Base-by-base conservation (phyloP, 2,113 vertebrate genomes). In the Emydura subglobosa region DNA sequence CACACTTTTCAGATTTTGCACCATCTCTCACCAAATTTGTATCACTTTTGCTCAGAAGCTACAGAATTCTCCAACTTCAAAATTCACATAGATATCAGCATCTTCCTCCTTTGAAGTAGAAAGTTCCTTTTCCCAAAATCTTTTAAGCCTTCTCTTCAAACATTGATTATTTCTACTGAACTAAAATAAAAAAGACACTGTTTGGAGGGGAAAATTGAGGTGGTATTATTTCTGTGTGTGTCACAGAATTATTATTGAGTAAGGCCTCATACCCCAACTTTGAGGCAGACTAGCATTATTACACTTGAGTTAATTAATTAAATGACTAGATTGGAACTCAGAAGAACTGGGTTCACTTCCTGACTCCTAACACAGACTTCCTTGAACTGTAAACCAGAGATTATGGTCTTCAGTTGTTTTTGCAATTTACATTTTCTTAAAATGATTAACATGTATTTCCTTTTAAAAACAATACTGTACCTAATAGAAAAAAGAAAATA, bases 351-450 rank as follows among this genome's bases (percentile, higher is more conserved):
- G 29, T 79, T 92, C 91, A 94, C 83, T 94, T 96, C 90, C 93
- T 90, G 94, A 55, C 95, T 94, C 85, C 80, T 86, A 61, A 95
- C 95, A 92, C 95, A 95, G 91, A 87, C 90, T 96, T 96, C 88
- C 93, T 93, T 78, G 51, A 96, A 29, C 80, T 91, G 92, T 72
- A 90, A 54, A 87, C n/a, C 14, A 92, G 65, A 0, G 57, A 29
- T 29, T 59, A 59, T 27, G 27, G 57, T 59, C 29, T 59, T 42
- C 10, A 1, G 3, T 76, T 76, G 61, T 68, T 76, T 76, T 76
- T 24, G 24, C 24, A 44, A 74, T 74, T 22, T 72, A 34, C 12
- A 10, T 76, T 76, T 42, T 76, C 9, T 74, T 74, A 68, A 17
- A 34, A 17, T 31, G 10, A 74, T 39, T 72, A 24, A 22, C 16